Percentiles rank a stretch among this genome's conserved stretches.
Conservation (phyloP, 2,797 vertebrate genomes). For the Protonibea diacanthus region DNA sequence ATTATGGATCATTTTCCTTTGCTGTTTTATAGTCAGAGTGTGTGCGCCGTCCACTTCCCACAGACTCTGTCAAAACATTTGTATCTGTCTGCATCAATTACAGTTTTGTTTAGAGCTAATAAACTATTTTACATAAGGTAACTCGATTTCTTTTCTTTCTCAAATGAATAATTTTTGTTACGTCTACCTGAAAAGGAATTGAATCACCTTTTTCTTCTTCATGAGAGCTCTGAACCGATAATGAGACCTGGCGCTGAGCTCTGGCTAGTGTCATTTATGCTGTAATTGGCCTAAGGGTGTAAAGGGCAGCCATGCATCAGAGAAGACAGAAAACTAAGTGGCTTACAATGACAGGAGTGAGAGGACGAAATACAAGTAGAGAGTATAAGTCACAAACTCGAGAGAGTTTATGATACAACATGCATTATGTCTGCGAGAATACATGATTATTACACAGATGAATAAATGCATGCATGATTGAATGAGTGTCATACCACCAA, state of each 20-base stretch:
- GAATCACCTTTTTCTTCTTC: conserved; percentile 57
- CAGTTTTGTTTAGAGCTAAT: conserved; percentile 33
- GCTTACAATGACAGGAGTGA: conserved; percentile 62
- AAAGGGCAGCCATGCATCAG: conserved; percentile 79
- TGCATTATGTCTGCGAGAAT: not conserved
- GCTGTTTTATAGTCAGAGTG: conserved; percentile 45
- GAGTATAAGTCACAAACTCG: conserved; percentile 29
- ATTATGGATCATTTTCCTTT: conserved; percentile 54
- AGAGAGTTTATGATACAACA: conserved; percentile 12
- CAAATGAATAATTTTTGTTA: conserved; percentile 3
- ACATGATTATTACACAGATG: conserved; percentile 2
- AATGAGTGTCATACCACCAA: not conserved
- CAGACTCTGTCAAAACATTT: conserved; percentile 38
- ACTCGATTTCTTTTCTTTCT: conserved; percentile 24
- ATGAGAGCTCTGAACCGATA: conserved; percentile 69
- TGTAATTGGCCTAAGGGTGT: conserved; percentile 84
- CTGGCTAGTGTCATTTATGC: conserved; percentile 81
- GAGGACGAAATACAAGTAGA: conserved; percentile 26
- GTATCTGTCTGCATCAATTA: conserved; percentile 26
- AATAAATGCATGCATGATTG: not conserved
- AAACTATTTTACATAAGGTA: conserved; percentile 37
- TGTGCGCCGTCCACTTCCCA: conserved; percentile 13
- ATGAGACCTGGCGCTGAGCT: conserved; percentile 73
- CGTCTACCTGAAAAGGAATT: conserved; percentile 6
- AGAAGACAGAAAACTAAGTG: conserved; percentile 66